Evolutionary conservation across 2,888 invertebrate genomes (phyloP), one percentile per base, ranked within the genome.

Genomic region (Monochamus alternatus): DNA sequence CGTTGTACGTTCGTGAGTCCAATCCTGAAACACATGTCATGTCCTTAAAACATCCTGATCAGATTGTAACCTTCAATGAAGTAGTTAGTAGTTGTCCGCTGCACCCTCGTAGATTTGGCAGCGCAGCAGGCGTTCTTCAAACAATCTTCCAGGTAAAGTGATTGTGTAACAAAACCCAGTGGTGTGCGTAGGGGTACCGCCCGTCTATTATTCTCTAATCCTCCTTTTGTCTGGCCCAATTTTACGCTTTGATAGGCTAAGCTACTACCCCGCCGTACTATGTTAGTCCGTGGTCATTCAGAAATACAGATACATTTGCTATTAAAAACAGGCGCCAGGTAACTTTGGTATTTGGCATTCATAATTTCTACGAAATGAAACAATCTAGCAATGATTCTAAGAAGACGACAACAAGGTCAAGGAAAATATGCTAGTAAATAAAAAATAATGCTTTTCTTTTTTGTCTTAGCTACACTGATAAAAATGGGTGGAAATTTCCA

Each of bases 131-230:
- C 71, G n/a, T 51, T 32, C 66, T 52, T 66, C 65, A 69, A 52
- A 68, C 72, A 73, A 76, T 78, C 72, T 80, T 80, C 80, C 79
- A 79, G 80, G 80, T 80, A 80, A 77, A 65, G 60, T 52, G 78
- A 80, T 80, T 79, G 80, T 79, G 78, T 80, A 80, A 80, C 74
- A 77, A 60, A 74, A 60, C 52, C 62, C 80, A 80, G 80, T 79
- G 80, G 79, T 75, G 79, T 76, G 55, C 76, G 63, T 65, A 47
- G 64, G 74, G 76, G 72, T 52, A 68, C 75, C 68, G 22, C 32
- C 12, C 64, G 44, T 72, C 64, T 30, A 51, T 68, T 30, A 55
- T 3, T 8, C 5, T 51, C 32, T 72, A 76, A 76, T 74, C 75
- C 75, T 44, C 38, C 68, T 68, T 68, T 73, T 69, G 73, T 73